Evolutionary conservation across 2,888 invertebrate species (phyloP).

Genomic region (Pantelozetes paolii): DNA sequence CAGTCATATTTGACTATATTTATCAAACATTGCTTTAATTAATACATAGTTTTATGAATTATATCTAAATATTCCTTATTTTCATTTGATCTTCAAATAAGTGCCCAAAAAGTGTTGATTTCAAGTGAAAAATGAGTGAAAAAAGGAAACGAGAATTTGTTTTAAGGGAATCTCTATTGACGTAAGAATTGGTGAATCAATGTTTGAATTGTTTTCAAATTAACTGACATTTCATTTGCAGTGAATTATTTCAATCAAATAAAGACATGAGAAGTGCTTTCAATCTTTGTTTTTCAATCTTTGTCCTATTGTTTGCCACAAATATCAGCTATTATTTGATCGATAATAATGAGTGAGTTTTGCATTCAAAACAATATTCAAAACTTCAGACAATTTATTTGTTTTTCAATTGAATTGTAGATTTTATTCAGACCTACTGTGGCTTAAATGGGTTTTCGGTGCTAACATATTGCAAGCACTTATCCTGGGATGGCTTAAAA

Average conservation of each 20-base stretch:
- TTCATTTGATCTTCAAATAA: not conserved
- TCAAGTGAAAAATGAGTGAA: not conserved
- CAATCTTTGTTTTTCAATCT: constrained; percentile 15
- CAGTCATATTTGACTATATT: too few relatives aligned
- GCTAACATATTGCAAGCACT: not conserved
- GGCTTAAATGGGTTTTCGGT: constrained; percentile 21
- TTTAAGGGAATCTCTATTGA: not conserved
- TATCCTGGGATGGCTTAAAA: not conserved
- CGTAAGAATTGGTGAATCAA: not conserved
- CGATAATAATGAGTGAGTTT: constrained; percentile 16
- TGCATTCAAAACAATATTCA: too few relatives aligned
- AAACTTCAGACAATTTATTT: not conserved
- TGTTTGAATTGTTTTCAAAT: not conserved
- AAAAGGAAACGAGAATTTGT: not conserved
- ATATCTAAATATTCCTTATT: not conserved
- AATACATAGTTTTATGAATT: too few relatives aligned
- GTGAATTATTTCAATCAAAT: not conserved
- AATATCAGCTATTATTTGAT: constrained; percentile 2
- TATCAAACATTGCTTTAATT: too few relatives aligned
- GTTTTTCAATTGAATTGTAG: constrained; percentile 19
- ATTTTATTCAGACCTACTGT: not conserved
- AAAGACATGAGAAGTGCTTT: constrained; percentile 3
- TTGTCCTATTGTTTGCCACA: not conserved
- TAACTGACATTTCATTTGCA: not conserved
- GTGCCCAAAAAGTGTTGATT: not conserved